Base-by-base conservation (phyloP, 2,797 vertebrate genomes). In the Xenops minutus region DNA sequence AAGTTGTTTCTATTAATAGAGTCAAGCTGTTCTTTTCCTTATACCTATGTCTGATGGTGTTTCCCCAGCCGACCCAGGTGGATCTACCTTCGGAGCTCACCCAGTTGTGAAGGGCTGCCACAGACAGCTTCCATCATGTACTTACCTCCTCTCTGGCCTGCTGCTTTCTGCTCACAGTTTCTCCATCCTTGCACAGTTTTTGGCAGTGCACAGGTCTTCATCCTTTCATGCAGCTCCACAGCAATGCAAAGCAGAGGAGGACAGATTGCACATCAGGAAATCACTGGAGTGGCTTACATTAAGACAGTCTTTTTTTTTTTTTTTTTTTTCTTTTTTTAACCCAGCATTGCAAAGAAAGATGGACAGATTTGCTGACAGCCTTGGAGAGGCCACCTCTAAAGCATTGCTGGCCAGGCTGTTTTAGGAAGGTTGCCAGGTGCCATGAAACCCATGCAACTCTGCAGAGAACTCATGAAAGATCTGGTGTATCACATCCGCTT, bases 21-120 rank as follows among this genome's bases (percentile, higher is more conserved):
- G 39, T 36, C 26, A 54, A 75, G 52, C 30, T 86, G 24, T 22
- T 86, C 3, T 67, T 61, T 73, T 61, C 41, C n/a, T 54, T 61
- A 13, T 13, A 48, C 19, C 14, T 43, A 18, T 24, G 11, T 78
- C 39, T 66, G 26, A 43, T 55, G 13, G 19, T 48, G 32, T 44
- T 52, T 63, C 44, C 32, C 36, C 26, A 43, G 15, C 24, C 1
- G 1, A 9, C 21, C 34, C 1, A 0, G 14, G 4, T 29, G 48
- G 39, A n/a, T 72, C 37, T 21, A 52, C 46, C 9, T 26, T 34
- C 0, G 0, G 43, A 77, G 26, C 67, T 86, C 52, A 51, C 2
- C 4, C 18, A 48, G 67, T 5, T 52, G 72, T 34, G 58, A 64
- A 55, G 56, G 21, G 32, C 62, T 87, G 67, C 32, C 39, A 67